Evolutionary conservation across 2,888 invertebrate species (phyloP), one percentile per base, ranked within the genome.

Genomic region (Caenorhabditis plicata): DNA sequence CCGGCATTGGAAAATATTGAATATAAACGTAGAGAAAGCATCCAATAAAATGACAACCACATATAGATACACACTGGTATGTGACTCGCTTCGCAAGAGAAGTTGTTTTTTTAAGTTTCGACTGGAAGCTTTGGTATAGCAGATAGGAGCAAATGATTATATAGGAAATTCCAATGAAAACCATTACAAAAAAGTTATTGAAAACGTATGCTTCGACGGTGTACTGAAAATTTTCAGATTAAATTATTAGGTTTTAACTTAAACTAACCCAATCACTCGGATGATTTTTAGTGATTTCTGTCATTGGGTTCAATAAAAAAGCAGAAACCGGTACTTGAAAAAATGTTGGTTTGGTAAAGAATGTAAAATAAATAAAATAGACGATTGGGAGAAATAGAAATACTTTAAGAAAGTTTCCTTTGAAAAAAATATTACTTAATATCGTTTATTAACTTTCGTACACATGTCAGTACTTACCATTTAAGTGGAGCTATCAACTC

Each of bases 1-100:
- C 45, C 2, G 64, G 60, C 36, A 64, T 56, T 39, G 29, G 38
- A 27, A 64, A 60, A 22, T 61, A 64, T 41, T 64, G 64, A 19
- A 54, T 60, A 32, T 60, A 60, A 22, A 64, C 64, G 42, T 64
- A 64, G 9, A 64, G 43, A 25, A 53, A 60, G 26, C 64, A 64
- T 29, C 60, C 64, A 27, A 60, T 45, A 44, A 60, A 51, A 38
- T 64, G 64, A 39, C 60, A 64, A 4, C 55, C 39, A 35, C 60
- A 64, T 4, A 64, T 46, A 15, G 32, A 53, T 11, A 60, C 26
- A 35, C 49, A 54, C 26, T 60, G 60, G 36, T 60, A 60, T 4
- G 60, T 47, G 1, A 60, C 60, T 22, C 49, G 32, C 32, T 38
- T 52, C 13, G 27, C 58, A 3, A 58, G 7, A 25, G 9, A 22